Percentiles rank a stretch among this genome's conserved stretches.
Evolutionary conservation across 2,888 invertebrate genomes (phyloP).

Genomic region (Nomada fucata): DNA sequence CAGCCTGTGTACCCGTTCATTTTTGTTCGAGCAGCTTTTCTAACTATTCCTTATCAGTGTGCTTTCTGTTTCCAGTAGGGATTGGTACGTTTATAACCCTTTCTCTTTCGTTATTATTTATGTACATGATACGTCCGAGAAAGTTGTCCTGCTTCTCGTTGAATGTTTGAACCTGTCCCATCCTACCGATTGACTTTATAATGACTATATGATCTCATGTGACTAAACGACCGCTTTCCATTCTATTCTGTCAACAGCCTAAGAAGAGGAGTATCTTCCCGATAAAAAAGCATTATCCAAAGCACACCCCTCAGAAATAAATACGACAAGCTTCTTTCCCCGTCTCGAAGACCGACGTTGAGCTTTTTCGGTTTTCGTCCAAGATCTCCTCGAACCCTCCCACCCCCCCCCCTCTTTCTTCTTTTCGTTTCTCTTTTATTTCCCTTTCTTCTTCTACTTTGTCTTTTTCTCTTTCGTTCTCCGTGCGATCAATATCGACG

Average conservation of each 20-base stretch:
- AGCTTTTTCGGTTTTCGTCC: slow-evolving; percentile 57
- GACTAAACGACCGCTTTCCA: slow-evolving; percentile 79
- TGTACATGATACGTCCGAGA: slow-evolving; percentile 2
- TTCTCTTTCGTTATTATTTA: background rate
- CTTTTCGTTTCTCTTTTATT: background rate
- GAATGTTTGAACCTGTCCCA: slow-evolving; percentile 27
- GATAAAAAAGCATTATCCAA: slow-evolving; percentile 80
- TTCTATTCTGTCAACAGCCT: slow-evolving; percentile 86
- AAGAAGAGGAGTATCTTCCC: slow-evolving; percentile 86
- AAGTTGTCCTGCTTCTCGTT: slow-evolving; percentile 27
- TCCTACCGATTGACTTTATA: background rate
- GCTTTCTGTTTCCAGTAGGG: slow-evolving; percentile 55
- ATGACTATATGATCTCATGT: slow-evolving; percentile 32
- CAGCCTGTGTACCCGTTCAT: slow-evolving; percentile 52
- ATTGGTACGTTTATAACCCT: slow-evolving; percentile 14
- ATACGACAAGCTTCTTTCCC: slow-evolving; percentile 72
- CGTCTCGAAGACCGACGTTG: slow-evolving; percentile 59
- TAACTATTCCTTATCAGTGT: slow-evolving; percentile 48
- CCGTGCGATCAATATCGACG: slow-evolving; percentile 11
- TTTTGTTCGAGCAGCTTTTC: slow-evolving; percentile 35
- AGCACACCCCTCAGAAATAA: slow-evolving; percentile 77
- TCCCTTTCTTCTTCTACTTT: background rate
- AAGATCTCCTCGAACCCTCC: slow-evolving; percentile 44
- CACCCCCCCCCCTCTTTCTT: background rate
- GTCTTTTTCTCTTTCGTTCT: slow-evolving; percentile 15